A percentile compares a stretch with the other conserved stretches of the same genome.
Conservation (phyloP, 2,888 invertebrate genomes). For the Caenorhabditis japonica region DNA sequence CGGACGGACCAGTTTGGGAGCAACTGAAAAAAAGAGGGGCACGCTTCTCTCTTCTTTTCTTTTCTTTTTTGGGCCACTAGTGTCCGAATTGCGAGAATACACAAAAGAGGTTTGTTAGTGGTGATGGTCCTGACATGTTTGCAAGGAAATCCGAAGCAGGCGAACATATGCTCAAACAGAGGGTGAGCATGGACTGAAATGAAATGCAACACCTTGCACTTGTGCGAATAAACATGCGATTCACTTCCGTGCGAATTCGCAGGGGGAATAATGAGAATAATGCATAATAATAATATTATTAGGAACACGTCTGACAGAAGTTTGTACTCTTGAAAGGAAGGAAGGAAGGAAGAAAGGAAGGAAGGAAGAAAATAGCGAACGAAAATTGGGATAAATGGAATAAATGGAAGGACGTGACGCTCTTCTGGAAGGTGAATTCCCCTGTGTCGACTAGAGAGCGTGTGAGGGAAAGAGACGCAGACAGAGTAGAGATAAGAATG, state of each 20-base stretch:
- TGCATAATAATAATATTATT: no score
- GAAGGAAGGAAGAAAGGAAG: slow-evolving; percentile 1
- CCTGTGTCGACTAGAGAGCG: slow-evolving; percentile 38
- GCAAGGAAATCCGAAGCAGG: slow-evolving; percentile 34
- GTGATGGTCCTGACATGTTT: no score
- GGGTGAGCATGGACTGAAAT: slow-evolving; percentile 27
- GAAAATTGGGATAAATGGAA: neutral
- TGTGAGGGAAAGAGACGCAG: slow-evolving; percentile 26
- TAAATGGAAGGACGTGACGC: neutral
- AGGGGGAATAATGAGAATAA: no score
- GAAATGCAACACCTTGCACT: slow-evolving; percentile 50
- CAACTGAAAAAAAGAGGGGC: no score
- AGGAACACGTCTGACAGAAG: no score
- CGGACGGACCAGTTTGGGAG: no score
- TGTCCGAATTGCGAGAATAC: no score
- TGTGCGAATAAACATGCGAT: slow-evolving; percentile 42
- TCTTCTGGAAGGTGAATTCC: slow-evolving; percentile 45
- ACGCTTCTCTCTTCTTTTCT: no score
- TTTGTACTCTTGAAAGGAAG: slow-evolving; percentile 9
- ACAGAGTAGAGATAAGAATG: slow-evolving; percentile 45
- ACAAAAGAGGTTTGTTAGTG: no score
- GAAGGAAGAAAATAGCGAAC: neutral
- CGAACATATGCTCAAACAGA: slow-evolving; percentile 49
- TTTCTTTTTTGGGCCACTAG: no score
- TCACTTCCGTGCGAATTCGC: no score